Base-by-base conservation (phyloP, 2,888 invertebrate genomes). In the Athalia cordata region DNA sequence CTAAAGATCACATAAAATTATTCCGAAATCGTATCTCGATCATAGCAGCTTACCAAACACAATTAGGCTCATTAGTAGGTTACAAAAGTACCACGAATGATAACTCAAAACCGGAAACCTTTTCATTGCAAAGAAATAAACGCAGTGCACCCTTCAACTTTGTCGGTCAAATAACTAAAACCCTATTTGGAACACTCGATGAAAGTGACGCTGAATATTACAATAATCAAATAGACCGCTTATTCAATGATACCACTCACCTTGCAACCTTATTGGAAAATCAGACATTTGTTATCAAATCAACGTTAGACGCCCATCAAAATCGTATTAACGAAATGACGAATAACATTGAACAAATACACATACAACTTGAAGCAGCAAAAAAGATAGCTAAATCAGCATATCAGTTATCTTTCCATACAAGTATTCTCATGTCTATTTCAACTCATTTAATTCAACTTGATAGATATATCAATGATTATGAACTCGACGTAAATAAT, bases 201-300 rank as follows among this genome's bases (percentile, higher is more conserved):
- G 11, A 6, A 3, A 47, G 67, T 6, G 79, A 74, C 7, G 77
- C 68, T 45, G 66, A 57, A 61, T 50, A 64, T 43, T 78, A 78
- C 13, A 29, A 43, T 4, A 45, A 43, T 49, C 79, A 78, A 78
- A 78, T 79, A 47, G 68, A 78, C 50, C 3, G 13, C 47, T 43
- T 79, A 8, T 75, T 11, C 13, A 68, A 75, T 3, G 68, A 74
- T 6, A 62, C 67, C 45, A 7, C 52, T 5, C 62, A 79, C 61
- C 8, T 79, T 43, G 13, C 77, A 5, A 64, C 57, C 61, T 67
- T 77, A 5, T 15, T 78, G 6, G 7, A 77, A 55, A 66, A 78
- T 45, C 80, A 80, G 70, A 80, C 77, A 13, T 79, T 77, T 8
- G 79, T 79, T n/a, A 68, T 77, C 45, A 77, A 70, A 64, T 64